A percentile compares a stretch with the other conserved stretches of the same genome.
Conservation (phyloP, 2,888 invertebrate species). For the Machimus rusticus region DNA sequence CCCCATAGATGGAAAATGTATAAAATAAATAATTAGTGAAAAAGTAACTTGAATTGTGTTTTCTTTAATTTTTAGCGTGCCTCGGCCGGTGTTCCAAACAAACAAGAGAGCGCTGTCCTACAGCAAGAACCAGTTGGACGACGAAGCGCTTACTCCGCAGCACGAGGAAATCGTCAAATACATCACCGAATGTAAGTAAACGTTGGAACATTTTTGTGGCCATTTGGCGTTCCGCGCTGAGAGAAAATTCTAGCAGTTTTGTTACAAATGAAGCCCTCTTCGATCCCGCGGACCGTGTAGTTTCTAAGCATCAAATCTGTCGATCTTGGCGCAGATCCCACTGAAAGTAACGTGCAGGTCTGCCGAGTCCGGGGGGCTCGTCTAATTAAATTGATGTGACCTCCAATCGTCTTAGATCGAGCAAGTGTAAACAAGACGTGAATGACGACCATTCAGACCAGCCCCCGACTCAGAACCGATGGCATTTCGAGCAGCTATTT, state of each 20-base stretch:
- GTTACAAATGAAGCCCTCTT: not conserved
- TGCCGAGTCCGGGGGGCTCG: not conserved
- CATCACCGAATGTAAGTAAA: conserved; percentile 82
- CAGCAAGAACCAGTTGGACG: conserved; percentile 57
- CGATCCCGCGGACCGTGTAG: not conserved
- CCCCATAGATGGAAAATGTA: not conserved
- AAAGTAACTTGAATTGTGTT: not conserved
- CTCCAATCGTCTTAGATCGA: not conserved
- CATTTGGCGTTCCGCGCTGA: not conserved
- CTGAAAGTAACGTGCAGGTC: not conserved
- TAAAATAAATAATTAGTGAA: not conserved
- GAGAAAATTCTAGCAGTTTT: not conserved
- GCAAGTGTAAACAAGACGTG: not conserved
- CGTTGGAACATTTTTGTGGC: not conserved
- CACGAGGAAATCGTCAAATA: conserved; percentile 88
- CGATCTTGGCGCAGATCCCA: not conserved
- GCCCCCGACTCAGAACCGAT: too few species aligned
- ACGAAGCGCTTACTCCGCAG: conserved; percentile 75
- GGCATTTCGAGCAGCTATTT: too few species aligned
- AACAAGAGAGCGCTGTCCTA: conserved; percentile 61
- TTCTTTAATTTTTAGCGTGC: conserved; percentile 69
- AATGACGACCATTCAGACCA: not conserved
- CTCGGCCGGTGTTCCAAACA: conserved; percentile 80
- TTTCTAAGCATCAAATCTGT: not conserved
- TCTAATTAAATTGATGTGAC: not conserved